These are phyloP conservation scores for Toxonevra muliebris DNA, from an alignment of 2,888 invertebrate species.

Conservation along the genomic window DNA sequence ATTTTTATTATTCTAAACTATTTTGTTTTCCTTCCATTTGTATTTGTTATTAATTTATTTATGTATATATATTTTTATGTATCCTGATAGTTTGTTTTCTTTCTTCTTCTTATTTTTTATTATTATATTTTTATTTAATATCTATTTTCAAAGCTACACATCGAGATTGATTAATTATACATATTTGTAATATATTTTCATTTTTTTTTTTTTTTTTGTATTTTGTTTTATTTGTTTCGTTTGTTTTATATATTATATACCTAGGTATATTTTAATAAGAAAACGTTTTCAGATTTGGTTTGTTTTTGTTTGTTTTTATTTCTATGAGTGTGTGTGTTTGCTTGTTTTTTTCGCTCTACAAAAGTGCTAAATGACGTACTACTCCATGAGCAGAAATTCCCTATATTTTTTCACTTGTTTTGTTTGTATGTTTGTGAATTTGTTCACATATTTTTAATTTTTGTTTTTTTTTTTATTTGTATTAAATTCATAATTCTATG, in stretches of 20 bases:
- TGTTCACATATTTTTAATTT: conserved; percentile 13
- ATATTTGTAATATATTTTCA: conserved; percentile 10
- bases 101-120: background rate
- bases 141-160: conserved; percentile 34
- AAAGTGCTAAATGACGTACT: conserved; percentile 35
- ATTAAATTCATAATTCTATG: too few relatives aligned
- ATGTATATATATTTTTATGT: background rate
- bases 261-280: conserved; percentile 25
- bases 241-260: conserved; percentile 17
- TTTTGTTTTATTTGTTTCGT: conserved; percentile 8
- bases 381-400: conserved; percentile 43
- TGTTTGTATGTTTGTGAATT: conserved; percentile 19
- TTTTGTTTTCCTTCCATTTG: background rate
- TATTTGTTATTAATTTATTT: background rate
- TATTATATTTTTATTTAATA: conserved; percentile 2
- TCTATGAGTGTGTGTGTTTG: conserved; percentile 20
- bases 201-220: conserved; percentile 16
- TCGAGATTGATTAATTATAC: conserved; percentile 32
- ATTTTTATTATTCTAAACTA: conserved; percentile 1
- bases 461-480: background rate
- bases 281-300: conserved; percentile 16
- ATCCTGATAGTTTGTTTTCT: background rate
- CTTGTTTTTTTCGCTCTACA: conserved; percentile 24
- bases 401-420: conserved; percentile 36
- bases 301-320: conserved; percentile 19